A percentile compares a stretch with the other conserved stretches of the same genome.
Evolutionary conservation across 2,888 invertebrate species (phyloP).

Genomic region (Sthenelais limicola): DNA sequence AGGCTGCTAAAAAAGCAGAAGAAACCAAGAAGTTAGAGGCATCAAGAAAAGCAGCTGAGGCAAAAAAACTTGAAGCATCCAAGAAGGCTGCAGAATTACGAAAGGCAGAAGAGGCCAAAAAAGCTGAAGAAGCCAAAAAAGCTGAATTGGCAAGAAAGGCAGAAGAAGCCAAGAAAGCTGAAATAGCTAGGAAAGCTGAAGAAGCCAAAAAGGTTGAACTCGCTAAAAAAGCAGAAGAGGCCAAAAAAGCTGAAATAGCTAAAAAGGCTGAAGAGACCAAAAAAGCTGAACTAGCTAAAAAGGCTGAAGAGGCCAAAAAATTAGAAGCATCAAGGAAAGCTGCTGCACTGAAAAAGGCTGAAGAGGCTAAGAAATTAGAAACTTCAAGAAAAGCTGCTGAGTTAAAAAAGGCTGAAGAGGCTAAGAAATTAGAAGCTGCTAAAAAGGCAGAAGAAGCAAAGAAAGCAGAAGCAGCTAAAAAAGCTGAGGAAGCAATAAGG

Average conservation of each 20-base stretch:
- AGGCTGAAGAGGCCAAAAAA: neutral
- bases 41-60: neutral
- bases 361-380: too few species aligned
- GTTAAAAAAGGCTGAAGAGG: too few species aligned
- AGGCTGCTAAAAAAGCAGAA: slow-evolving; percentile 16
- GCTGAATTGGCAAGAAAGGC: too few species aligned
- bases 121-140: neutral
- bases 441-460: too few species aligned
- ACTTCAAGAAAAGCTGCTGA: too few species aligned
- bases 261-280: neutral
- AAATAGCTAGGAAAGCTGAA: neutral
- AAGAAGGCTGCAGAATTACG: neutral
- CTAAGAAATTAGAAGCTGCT: too few species aligned
- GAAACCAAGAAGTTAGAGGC: neutral
- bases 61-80: neutral
- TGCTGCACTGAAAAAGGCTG: too few species aligned
- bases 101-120: neutral
- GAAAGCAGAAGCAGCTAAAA: slow-evolving; percentile 17
- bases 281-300: neutral
- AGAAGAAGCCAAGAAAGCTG: slow-evolving; percentile 10
- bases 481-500: neutral
- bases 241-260: slow-evolving; percentile 1
- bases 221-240: neutral
- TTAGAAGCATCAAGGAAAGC: too few species aligned
- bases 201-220: neutral